phyloP scores from a whole-genome alignment of 2,888 invertebrate genomes.

The Drosophila buzzatii region DNA sequence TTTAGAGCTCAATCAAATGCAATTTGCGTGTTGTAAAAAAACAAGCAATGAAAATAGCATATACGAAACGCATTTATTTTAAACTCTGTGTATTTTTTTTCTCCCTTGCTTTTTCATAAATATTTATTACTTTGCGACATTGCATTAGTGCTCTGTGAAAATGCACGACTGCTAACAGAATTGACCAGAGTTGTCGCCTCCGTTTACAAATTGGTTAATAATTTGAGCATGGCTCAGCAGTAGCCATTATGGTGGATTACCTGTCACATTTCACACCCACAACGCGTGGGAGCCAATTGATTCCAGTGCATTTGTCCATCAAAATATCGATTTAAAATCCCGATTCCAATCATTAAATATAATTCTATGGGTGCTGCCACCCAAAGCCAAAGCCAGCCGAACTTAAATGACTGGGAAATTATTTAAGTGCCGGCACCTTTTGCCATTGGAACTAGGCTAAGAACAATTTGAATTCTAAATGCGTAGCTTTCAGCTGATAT shows the following conservation, averaged over 20 bases:
- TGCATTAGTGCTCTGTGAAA: constrained; percentile 55
- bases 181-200: constrained; percentile 31
- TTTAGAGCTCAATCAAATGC: constrained; percentile 81
- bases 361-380: neutral
- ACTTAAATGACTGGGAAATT: constrained; percentile 48
- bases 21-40: constrained; percentile 57
- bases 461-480: constrained; percentile 56
- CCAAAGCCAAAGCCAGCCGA: neutral
- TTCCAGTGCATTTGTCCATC: neutral
- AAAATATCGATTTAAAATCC: constrained; percentile 19
- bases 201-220: neutral
- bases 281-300: constrained; percentile 6
- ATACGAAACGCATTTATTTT: constrained; percentile 35
- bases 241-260: neutral
- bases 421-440: constrained; percentile 36
- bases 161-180: constrained; percentile 31
- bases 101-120: constrained; percentile 62
- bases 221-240: neutral
- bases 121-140: constrained; percentile 60
- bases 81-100: constrained; percentile 1
- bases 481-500: constrained; percentile 14
- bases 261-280: neutral
- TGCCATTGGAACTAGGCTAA: constrained; percentile 4
- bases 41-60: constrained; percentile 11
- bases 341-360: constrained; percentile 1